Conservation (phyloP, 2,113 vertebrate species). For the Corythornis cristatus region DNA sequence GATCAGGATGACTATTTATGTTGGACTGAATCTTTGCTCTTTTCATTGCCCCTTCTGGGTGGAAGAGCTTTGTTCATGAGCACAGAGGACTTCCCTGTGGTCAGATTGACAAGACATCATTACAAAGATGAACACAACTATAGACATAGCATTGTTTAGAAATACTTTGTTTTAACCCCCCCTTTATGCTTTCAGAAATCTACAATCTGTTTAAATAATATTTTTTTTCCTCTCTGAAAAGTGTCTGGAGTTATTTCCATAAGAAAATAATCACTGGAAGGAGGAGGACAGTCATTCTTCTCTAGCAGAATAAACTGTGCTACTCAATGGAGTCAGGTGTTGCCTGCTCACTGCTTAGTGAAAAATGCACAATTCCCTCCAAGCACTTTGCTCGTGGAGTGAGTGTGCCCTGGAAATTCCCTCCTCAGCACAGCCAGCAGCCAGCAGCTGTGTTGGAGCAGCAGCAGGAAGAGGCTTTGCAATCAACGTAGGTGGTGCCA, state of each 20-base stretch:
- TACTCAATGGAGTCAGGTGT: neutral
- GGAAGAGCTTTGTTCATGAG: neutral
- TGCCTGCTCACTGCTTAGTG: neutral
- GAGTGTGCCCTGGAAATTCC: neutral
- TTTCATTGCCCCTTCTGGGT: constrained; percentile 12
- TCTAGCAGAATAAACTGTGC: neutral
- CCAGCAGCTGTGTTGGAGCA: neutral
- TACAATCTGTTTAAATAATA: neutral
- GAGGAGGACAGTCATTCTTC: neutral
- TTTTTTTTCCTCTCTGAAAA: neutral
- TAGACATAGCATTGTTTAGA: neutral
- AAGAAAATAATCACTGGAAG: neutral
- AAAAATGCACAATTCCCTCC: neutral
- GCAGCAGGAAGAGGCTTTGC: neutral
- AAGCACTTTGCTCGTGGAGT: neutral
- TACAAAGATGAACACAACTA: neutral
- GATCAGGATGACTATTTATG: constrained; percentile 21
- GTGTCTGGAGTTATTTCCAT: constrained; percentile 4
- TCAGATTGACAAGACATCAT: neutral
- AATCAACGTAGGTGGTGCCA: neutral
- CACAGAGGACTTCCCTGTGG: neutral
- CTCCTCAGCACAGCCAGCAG: neutral
- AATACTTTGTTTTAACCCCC: neutral
- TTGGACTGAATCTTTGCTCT: constrained; percentile 42
- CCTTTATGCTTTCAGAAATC: neutral